Conservation (phyloP, 2,797 vertebrate genomes). For the Meriones psammophilus region DNA sequence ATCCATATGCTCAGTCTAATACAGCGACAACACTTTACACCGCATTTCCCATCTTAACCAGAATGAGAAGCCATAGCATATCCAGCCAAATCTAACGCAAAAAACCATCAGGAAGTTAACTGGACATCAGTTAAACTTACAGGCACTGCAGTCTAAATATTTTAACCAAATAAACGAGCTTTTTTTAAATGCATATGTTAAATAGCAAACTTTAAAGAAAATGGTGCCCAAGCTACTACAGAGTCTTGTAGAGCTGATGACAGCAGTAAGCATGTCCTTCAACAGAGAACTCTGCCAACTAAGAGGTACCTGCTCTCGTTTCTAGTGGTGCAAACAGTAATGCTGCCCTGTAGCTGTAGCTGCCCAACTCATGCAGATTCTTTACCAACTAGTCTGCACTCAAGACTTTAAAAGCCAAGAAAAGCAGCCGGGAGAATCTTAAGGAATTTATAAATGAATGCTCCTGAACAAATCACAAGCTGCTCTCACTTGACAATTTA, state of each 20-base stretch:
- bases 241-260: constrained; percentile 24
- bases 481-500: constrained; percentile 44
- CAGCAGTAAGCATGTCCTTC: constrained; percentile 29
- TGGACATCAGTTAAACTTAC: not conserved
- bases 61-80: not conserved
- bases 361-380: constrained; percentile 13
- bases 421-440: constrained; percentile 48
- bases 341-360: not conserved
- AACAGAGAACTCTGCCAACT: not conserved
- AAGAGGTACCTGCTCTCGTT: not conserved
- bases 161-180: constrained; percentile 36
- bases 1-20: constrained; percentile 43
- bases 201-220: constrained; percentile 59
- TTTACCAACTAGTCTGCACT: constrained; percentile 42
- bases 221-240: not conserved
- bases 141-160: constrained; percentile 50
- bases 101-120: not conserved
- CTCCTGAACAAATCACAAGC: constrained; percentile 58
- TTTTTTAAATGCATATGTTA: constrained; percentile 42
- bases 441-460: constrained; percentile 46
- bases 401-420: constrained; percentile 37
- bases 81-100: constrained; percentile 17
- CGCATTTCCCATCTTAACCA: constrained; percentile 59
- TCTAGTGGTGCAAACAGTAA: not conserved
- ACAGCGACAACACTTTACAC: constrained; percentile 54